A percentile compares a stretch with the other conserved stretches of the same genome.
Evolutionary conservation across 2,888 invertebrate species (phyloP).

Genomic region (Tupiocoris notatus): DNA sequence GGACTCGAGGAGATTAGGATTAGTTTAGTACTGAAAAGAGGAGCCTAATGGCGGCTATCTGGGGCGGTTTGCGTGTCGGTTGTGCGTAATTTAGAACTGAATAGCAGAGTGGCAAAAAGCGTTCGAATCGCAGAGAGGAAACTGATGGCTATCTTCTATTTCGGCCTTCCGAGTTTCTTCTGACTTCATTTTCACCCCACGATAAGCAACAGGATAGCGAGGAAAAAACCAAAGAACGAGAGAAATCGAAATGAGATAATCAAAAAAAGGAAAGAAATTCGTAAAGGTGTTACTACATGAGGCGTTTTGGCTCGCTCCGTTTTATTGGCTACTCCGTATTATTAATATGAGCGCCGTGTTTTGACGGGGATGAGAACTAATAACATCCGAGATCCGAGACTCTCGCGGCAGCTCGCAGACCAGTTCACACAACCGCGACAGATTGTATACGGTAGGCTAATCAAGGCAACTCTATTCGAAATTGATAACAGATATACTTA

Average conservation of each 20-base stretch:
- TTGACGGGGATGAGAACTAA: conserved; percentile 13
- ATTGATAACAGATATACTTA: too few relatives aligned
- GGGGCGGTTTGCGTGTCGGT: conserved; percentile 26
- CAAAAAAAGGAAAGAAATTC: conserved; percentile 9
- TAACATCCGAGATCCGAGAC: neutral
- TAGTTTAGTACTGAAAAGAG: neutral
- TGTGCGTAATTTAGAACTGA: conserved; percentile 13
- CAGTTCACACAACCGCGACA: neutral
- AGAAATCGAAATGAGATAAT: conserved; percentile 4
- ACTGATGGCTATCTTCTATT: neutral
- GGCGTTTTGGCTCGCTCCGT: neutral
- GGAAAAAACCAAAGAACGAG: neutral
- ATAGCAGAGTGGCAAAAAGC: neutral
- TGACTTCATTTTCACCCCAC: neutral
- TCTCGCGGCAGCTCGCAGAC: neutral
- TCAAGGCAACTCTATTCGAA: too few relatives aligned
- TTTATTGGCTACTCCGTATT: conserved; percentile 8
- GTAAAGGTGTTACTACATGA: neutral
- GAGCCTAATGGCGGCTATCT: neutral
- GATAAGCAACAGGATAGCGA: neutral
- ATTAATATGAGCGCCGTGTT: conserved; percentile 32
- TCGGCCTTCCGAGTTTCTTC: conserved; percentile 10
- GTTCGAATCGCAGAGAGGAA: neutral
- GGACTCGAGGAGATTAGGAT: neutral
- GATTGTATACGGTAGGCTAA: too few relatives aligned